Base-by-base conservation (phyloP, 2,888 invertebrate genomes). In the Ophraella communa region DNA sequence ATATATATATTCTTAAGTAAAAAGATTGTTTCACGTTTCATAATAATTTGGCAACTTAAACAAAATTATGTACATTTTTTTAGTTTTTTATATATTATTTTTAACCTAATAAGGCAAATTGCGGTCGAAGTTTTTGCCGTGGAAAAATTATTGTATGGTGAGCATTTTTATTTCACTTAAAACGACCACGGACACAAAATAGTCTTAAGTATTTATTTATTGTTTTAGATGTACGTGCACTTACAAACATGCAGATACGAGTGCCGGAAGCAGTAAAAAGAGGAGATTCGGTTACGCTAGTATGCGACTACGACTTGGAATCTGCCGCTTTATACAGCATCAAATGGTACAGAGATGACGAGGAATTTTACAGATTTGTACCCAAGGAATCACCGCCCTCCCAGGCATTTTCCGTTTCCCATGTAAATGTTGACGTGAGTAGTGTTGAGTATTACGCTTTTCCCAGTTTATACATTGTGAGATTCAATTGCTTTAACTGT, bases 331-430 rank as follows among this genome's bases (percentile, higher is more conserved):
- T 86, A 42, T 86, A 86, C 78, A 83, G 85, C 63, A 84, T 86
- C 76, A 85, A 85, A 78, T 86, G 85, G 85, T 86, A 85, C 77
- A 81, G 83, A 67, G 82, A 84, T 68, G 83, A 83, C 67, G 82
- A 83, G 63, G 85, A 86, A 76, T 86, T 86, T 78, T 86, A 85
- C 78, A 80, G 85, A 71, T 86, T 79, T 76, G 84, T 85, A 61
- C 85, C 86, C 23, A 85, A 85, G 74, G 85, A 85, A 70, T 82
- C 83, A 58, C 85, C 85, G n/a, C 84, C 85, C 7, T 83, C 83
- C 14, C 82, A 83, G 67, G 83, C 83, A 65, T 86, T 85, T 74
- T 80, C 82, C 17, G 79, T 83, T 73, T 81, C 83, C 4, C 83
- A 84, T 68, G 78, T 85, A 57, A 79, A 79, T 62, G 84, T 86